Evolutionary conservation across 2,797 vertebrate species (phyloP).

Genomic region (Phoebastria nigripes): DNA sequence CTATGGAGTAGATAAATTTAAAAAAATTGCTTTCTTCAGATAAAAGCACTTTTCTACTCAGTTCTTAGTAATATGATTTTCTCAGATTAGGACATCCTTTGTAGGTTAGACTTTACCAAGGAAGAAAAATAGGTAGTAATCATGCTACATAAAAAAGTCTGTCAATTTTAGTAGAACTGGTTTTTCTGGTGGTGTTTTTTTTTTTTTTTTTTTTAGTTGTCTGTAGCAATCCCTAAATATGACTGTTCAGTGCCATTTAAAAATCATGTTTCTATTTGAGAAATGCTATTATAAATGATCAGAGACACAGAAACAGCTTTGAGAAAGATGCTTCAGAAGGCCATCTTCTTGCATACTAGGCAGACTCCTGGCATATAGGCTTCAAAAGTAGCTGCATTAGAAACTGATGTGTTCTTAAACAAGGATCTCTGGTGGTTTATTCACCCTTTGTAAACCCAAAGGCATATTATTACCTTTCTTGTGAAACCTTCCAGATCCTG

Average conservation of each 20-base stretch:
- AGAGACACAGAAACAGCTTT: not conserved
- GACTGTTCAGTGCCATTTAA: not conserved
- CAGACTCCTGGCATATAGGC: not conserved
- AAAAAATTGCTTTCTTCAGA: not conserved
- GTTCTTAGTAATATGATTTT: not conserved
- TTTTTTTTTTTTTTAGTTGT: not conserved
- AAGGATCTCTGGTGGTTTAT: not conserved
- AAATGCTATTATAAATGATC: not conserved
- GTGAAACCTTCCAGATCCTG: not conserved
- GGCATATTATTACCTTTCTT: not conserved
- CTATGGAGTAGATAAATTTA: not conserved
- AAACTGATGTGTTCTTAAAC: not conserved
- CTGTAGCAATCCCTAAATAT: not conserved
- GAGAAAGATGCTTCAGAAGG: not conserved
- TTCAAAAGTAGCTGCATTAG: not conserved
- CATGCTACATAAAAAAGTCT: not conserved
- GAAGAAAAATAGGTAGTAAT: not conserved
- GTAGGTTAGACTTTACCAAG: not conserved
- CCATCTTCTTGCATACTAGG: too few species aligned
- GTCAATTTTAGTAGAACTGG: not conserved
- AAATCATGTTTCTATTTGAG: not conserved
- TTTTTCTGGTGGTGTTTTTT: too few species aligned
- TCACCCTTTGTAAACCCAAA: not conserved
- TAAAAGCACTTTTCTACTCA: rapidly evolving
- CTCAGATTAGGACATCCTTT: not conserved